Base-by-base conservation (phyloP, 2,113 vertebrate species). In the Petrocephalus zakoni region DNA sequence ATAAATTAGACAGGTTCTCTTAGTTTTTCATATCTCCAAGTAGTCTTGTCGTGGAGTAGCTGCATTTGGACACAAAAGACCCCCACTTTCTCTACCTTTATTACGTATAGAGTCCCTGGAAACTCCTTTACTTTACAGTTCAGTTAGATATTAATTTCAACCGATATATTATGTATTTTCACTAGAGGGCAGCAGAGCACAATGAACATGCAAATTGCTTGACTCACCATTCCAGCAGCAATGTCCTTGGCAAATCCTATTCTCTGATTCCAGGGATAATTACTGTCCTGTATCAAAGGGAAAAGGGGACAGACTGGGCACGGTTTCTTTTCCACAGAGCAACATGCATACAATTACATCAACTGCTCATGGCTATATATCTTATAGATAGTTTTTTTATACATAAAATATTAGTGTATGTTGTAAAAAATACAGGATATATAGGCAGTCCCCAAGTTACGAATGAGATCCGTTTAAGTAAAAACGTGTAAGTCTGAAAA, bases 191-290 rank as follows among this genome's bases (percentile, higher is more conserved):
- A 88, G 55, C 37, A 51, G 15, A 78, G 68, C 25, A 17, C 83
- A 51, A 53, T 34, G 29, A 29, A 85, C 49, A n/a, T 64, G 75
- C 37, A 34, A 2, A 37, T 7, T 47, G 15, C 5, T 29, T 37
- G 21, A 49, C 93, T 92, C 87, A 98, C 98, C 98, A 99, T 99
- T 90, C 98, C 98, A 0, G 98, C 95, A 0, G 98, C 96, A 0
- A 99, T 98, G 92, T 99, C 98, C 94, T 97, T 99, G 91, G 97
- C 97, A 2, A 97, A 99, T 94, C 97, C 96, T 88, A 99, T 97
- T 88, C 97, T 95, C 92, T 95, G 94, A 82, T 92, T 96, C 98
- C 98, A 99, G 0, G 97, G 95, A 91, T 97, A 97, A 90, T 97
- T 95, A 68, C 94, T 94, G 89, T 97, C 97, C 98, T 99, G 91